Evolutionary conservation across 2,797 vertebrate species (phyloP).

Genomic region (Perodicticus potto): DNA sequence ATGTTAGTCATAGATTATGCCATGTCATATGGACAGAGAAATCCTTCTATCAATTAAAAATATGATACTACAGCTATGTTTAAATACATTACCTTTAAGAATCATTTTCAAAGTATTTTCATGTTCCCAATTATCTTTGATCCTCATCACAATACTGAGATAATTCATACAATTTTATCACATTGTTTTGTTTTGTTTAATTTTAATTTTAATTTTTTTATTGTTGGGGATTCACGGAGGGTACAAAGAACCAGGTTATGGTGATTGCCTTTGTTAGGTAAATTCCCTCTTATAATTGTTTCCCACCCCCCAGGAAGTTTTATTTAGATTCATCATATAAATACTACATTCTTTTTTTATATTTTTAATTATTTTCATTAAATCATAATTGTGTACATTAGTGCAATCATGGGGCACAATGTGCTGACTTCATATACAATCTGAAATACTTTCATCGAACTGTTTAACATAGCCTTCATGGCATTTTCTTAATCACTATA

Average conservation of each 20-base stretch:
- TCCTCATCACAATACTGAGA: neutral
- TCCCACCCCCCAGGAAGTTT: neutral
- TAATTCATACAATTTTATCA: neutral
- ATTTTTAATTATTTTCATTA: too few relatives aligned
- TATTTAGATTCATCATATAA: constrained; percentile 21
- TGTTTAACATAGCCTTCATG: too few relatives aligned
- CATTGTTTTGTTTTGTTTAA: neutral
- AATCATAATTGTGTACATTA: too few relatives aligned
- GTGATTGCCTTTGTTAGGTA: too few relatives aligned
- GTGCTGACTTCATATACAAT: too few relatives aligned
- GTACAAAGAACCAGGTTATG: too few relatives aligned
- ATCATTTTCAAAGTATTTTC: neutral
- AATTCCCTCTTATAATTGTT: too few relatives aligned
- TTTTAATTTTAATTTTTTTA: too few relatives aligned
- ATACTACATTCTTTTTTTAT: neutral
- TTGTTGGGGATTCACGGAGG: too few relatives aligned
- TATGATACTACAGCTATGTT: neutral
- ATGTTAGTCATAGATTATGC: neutral
- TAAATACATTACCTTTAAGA: neutral
- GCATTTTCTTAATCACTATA: too few relatives aligned
- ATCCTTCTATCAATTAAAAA: constrained; percentile 21
- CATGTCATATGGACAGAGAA: neutral
- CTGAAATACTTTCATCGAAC: too few relatives aligned
- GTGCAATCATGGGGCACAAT: too few relatives aligned
- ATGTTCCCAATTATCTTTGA: neutral